Percentiles rank a stretch among this genome's conserved stretches.
Evolutionary conservation across 2,888 invertebrate species (phyloP).

Genomic region (Drosophila peninsularis): DNA sequence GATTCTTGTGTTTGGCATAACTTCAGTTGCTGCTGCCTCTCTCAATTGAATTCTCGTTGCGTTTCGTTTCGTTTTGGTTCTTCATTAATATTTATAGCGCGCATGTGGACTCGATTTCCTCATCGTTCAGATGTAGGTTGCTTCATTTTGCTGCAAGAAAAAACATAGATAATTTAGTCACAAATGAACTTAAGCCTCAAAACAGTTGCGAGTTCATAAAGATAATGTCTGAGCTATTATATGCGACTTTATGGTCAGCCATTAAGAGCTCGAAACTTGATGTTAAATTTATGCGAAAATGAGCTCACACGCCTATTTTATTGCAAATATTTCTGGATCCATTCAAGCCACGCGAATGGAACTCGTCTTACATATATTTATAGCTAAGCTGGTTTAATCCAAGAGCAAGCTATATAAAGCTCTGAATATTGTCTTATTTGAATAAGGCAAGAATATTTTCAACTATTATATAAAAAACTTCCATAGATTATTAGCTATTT

Average conservation of each 20-base stretch:
- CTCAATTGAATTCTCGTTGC: conserved; percentile 43
- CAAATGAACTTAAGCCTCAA: conserved; percentile 26
- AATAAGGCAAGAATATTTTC: too few species aligned
- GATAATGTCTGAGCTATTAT: conserved; percentile 14
- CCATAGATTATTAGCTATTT: too few species aligned
- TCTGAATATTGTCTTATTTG: not conserved
- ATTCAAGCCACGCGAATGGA: not conserved
- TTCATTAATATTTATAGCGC: conserved; percentile 61
- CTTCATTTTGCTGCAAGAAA: conserved; percentile 56
- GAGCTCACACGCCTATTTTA: conserved; percentile 7
- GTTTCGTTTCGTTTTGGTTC: conserved; percentile 37
- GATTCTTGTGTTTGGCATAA: conserved; percentile 48
- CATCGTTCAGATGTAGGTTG: conserved; percentile 55
- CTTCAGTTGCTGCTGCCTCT: conserved; percentile 28
- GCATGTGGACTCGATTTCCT: conserved; percentile 67
- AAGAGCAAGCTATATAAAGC: not conserved
- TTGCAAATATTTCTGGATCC: conserved; percentile 1
- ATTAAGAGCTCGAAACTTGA: conserved; percentile 9
- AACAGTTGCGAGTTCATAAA: conserved; percentile 21
- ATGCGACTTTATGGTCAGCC: not conserved
- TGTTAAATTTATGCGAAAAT: conserved; percentile 15
- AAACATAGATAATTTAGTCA: conserved; percentile 33
- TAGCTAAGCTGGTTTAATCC: not conserved
- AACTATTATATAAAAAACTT: too few species aligned
- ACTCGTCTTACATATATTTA: conserved; percentile 1